Evolutionary conservation across 64 coral and sea anemone genomes (phyloP).

Genomic region (Exaiptasia diaphana): DNA sequence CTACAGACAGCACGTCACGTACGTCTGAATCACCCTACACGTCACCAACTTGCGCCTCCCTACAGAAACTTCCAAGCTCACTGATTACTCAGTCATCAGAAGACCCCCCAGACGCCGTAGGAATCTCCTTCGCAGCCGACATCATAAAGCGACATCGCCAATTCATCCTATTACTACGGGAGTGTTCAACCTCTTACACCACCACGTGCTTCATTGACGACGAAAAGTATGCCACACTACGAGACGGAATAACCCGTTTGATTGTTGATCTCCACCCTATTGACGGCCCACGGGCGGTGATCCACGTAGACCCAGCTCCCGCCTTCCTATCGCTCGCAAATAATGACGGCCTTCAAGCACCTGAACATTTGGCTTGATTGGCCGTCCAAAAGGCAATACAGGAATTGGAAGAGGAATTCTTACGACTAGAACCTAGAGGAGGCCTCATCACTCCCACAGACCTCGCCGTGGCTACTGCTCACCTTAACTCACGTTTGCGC

Average conservation of each 20-base stretch:
- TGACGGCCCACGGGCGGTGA: slow-evolving; percentile 24
- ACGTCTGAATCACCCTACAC: neutral
- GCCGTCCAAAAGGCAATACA: slow-evolving; percentile 1
- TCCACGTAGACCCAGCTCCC: slow-evolving; percentile 49
- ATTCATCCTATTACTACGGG: neutral
- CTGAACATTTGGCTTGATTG: neutral
- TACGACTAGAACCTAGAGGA: slow-evolving; percentile 4
- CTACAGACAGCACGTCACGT: slow-evolving; percentile 14
- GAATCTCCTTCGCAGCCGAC: slow-evolving; percentile 5
- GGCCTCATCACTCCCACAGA: neutral
- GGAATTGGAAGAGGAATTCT: slow-evolving; percentile 7
- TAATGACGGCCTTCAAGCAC: neutral
- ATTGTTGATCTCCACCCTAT: slow-evolving; percentile 41
- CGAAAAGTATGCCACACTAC: slow-evolving; percentile 27
- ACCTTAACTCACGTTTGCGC: slow-evolving; percentile 24
- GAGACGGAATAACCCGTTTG: slow-evolving; percentile 15
- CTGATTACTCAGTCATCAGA: neutral
- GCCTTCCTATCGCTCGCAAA: slow-evolving; percentile 21
- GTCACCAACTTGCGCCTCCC: slow-evolving; percentile 25
- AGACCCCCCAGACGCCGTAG: neutral
- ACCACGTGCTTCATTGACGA: neutral
- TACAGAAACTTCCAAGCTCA: slow-evolving; percentile 1
- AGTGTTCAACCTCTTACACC: slow-evolving; percentile 4
- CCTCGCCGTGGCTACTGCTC: slow-evolving; percentile 32
- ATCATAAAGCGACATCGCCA: slow-evolving; percentile 12